Evolutionary conservation across 2,113 vertebrate genomes (phyloP), one percentile per base, ranked within the genome.

Genomic region (Clarias batrachus): DNA sequence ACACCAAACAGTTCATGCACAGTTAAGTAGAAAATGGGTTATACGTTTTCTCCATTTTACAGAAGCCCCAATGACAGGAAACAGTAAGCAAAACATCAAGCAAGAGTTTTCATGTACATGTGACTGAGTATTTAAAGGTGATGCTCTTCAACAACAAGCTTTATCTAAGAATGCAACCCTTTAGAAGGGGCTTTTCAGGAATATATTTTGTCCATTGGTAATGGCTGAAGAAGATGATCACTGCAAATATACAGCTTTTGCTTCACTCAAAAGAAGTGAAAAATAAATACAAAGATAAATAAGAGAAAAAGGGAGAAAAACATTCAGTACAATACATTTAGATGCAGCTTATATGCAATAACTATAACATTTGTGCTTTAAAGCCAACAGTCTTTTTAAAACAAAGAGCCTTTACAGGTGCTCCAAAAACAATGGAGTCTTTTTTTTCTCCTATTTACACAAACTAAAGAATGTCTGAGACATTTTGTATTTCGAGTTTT

Each of bases 221-320:
- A 60, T 76, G 33, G 48, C 21, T 62, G 56, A 71, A 74, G 54
- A 74, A 52, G 52, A 85, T 12, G 2, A 66, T 52, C 56, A 79
- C 16, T 19, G 17, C 76, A 79, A 78, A 79, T 79, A 85, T 83
- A 74, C 57, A 87, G 33, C 74, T 74, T 59, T 54, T 23, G 66
- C 63, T 80, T 76, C 60, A 65, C 13, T 65, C 25, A 60, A 77
- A 66, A 33, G 82, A 66, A 71, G 66, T 59, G 25, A 79, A 90
- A 90, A 90, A 90, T 90, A 90, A 89, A 90, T 87, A 90, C 54
- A 27, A 85, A 85, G 63, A 84, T 85, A 88, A 85, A 89, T 87
- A 90, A 88, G 82, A 86, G 76, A 85, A 62, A 76, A 70, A 52
- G 73, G 5, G 48, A 1, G 8, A 21, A n/a, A 41, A 88, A 74